Percentiles rank a stretch among this genome's conserved stretches.
Evolutionary conservation across 2,888 invertebrate species (phyloP).

Genomic region (Nymphalis polychloros): DNA sequence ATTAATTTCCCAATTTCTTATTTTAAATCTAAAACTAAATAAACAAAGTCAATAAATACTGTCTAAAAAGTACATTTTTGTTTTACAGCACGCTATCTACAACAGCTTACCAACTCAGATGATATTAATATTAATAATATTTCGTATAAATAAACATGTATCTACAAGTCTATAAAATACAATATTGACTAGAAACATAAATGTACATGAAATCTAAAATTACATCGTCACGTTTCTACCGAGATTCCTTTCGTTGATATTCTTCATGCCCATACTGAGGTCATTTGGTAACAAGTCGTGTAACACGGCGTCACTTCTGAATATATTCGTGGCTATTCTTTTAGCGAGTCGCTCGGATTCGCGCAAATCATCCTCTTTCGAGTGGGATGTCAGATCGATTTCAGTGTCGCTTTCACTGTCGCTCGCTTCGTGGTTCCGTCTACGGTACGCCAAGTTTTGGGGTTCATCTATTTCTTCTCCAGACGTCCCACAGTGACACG

Average conservation of each 20-base stretch:
- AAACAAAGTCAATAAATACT: constrained; percentile 25
- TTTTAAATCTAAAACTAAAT: constrained; percentile 30
- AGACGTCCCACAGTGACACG: constrained; percentile 59
- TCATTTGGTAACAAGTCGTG: constrained; percentile 77
- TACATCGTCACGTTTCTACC: constrained; percentile 61
- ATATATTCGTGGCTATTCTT: constrained; percentile 73
- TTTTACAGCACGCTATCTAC: constrained; percentile 40
- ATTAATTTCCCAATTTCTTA: constrained; percentile 24
- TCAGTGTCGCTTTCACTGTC: constrained; percentile 77
- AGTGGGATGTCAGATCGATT: constrained; percentile 78
- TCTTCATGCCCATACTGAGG: constrained; percentile 69
- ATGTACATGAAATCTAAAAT: constrained; percentile 35
- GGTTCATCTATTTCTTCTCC: constrained; percentile 58
- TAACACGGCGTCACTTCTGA: constrained; percentile 70
- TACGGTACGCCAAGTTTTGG: constrained; percentile 68
- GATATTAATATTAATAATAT: constrained; percentile 18
- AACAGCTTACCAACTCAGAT: constrained; percentile 28
- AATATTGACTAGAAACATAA: constrained; percentile 39
- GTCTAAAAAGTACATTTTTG: constrained; percentile 33
- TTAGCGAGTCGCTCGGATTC: constrained; percentile 72
- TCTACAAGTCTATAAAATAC: constrained; percentile 36
- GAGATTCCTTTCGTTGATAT: constrained; percentile 53
- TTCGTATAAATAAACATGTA: constrained; percentile 38
- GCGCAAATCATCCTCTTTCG: constrained; percentile 74
- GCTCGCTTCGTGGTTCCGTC: constrained; percentile 57